Percentiles rank a stretch among this genome's conserved stretches.
These are phyloP conservation scores for Polietes domitor DNA, from an alignment of 2,888 invertebrate genomes.

Conservation along the genomic window DNA sequence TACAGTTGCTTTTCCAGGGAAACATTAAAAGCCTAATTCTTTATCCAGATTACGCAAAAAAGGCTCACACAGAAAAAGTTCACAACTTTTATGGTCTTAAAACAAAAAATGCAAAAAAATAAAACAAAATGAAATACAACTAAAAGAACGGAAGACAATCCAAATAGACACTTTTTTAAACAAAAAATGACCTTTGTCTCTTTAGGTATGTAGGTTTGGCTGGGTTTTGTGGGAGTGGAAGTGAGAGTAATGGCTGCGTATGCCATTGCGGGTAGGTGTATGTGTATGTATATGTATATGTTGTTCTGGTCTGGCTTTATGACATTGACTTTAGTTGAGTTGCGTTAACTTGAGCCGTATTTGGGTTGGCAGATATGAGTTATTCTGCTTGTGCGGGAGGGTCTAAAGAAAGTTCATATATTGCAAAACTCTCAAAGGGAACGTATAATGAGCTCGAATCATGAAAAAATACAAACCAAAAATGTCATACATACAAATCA, in stretches of 20 bases:
- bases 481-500: too few species aligned
- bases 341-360: slow-evolving; percentile 7
- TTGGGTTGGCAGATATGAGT: slow-evolving; percentile 1
- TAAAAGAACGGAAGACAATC: not conserved
- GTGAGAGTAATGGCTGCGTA: not conserved
- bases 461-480: too few species aligned
- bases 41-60: slow-evolving; percentile 44
- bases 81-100: slow-evolving; percentile 37
- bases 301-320: slow-evolving; percentile 41
- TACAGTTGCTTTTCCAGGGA: slow-evolving; percentile 13
- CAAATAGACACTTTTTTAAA: not conserved
- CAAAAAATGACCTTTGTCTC: not conserved
- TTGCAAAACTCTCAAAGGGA: too few species aligned
- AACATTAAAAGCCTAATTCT: slow-evolving; percentile 54
- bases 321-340: slow-evolving; percentile 44
- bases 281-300: not conserved
- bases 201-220: not conserved
- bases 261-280: not conserved
- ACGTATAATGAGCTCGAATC: too few species aligned
- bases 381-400: not conserved
- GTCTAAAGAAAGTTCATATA: not conserved
- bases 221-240: not conserved
- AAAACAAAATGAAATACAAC: slow-evolving; percentile 22
- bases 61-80: slow-evolving; percentile 8
- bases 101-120: not conserved